A percentile compares a stretch with the other conserved stretches of the same genome.
Evolutionary conservation across 2,113 vertebrate genomes (phyloP).

Genomic region (Scomber scombrus): DNA sequence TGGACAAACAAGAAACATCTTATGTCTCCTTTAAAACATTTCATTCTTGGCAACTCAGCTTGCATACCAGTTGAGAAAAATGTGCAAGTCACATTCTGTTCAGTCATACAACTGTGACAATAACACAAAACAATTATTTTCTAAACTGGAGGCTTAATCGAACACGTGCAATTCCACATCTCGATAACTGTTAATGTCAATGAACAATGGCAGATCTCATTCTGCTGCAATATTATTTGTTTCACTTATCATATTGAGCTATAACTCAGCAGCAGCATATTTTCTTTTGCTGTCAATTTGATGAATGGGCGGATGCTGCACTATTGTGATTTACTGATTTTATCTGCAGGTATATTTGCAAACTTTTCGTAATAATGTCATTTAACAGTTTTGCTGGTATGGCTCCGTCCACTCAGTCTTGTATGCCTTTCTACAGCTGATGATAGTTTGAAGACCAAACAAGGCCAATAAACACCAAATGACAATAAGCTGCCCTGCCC

Average conservation of each 20-base stretch:
- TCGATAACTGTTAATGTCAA: no score
- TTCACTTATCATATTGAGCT: conserved; percentile 14
- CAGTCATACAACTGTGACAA: neutral
- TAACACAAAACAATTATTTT: neutral
- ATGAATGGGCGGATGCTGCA: conserved; percentile 16
- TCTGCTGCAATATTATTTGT: conserved; percentile 29
- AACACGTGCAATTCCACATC: neutral
- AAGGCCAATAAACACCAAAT: conserved; percentile 53
- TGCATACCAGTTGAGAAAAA: neutral
- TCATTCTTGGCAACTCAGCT: no score
- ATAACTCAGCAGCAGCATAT: conserved; percentile 8
- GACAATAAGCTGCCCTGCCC: conserved; percentile 63
- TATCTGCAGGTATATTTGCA: conserved; percentile 24
- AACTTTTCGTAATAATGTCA: conserved; percentile 23
- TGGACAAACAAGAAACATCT: no score
- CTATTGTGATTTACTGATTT: neutral
- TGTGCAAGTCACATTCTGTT: no score
- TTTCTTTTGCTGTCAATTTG: conserved; percentile 25
- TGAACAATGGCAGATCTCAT: neutral
- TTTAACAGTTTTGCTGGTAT: neutral
- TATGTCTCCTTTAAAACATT: no score
- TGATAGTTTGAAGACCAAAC: conserved; percentile 52
- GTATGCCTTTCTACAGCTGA: neutral
- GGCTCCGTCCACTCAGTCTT: neutral
- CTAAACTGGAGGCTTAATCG: neutral